A percentile compares a stretch with the other conserved stretches of the same genome.
Evolutionary conservation across 2,113 vertebrate species (phyloP).

Genomic region (Psilopsiagon aymara): DNA sequence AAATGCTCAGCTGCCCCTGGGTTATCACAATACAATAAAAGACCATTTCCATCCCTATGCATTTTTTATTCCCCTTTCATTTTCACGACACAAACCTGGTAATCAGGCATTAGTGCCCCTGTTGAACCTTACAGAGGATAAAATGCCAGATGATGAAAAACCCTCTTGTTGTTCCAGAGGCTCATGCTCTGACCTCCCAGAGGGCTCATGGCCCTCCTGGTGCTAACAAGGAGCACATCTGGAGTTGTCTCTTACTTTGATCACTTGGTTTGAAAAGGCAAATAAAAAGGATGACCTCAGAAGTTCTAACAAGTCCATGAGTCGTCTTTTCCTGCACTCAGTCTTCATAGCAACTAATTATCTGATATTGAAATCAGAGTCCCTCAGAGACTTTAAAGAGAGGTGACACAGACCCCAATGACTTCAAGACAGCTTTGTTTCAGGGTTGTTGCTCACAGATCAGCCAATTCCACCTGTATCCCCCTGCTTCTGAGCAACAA

Average conservation of each 20-base stretch:
- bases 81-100: not conserved
- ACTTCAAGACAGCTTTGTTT: not conserved
- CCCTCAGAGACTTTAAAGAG: not conserved
- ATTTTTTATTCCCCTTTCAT: not conserved
- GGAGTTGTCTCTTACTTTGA: not conserved
- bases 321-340: not conserved
- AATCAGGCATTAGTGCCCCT: not conserved
- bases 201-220: not conserved
- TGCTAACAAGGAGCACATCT: not conserved
- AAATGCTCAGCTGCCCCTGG: not conserved
- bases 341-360: not conserved
- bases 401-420: accelerated
- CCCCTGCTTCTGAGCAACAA: accelerated
- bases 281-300: not conserved
- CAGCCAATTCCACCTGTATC: not conserved
- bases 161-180: not conserved
- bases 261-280: not conserved
- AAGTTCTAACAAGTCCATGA: not conserved
- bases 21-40: not conserved
- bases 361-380: not conserved
- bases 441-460: not conserved
- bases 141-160: not conserved
- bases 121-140: not conserved
- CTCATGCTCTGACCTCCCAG: not conserved
- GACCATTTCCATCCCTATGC: not conserved